Evolutionary conservation across 2,797 vertebrate species (phyloP).

Genomic region (Pagetopsis macropterus): DNA sequence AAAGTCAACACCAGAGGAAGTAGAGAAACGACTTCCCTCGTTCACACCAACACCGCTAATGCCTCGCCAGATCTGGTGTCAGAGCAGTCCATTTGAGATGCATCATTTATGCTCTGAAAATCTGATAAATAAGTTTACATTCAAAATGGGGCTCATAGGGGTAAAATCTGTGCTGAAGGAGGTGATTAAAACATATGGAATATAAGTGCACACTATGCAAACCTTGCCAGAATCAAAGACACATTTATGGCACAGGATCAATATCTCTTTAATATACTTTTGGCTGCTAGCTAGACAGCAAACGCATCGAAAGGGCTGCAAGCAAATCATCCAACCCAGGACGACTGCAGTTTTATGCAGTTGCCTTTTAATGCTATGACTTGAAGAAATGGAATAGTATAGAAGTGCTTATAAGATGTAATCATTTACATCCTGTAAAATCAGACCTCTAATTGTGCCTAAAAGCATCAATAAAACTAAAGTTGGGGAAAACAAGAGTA

Average conservation of each 20-base stretch:
- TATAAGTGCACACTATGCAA: background rate
- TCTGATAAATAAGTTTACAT: constrained; percentile 13
- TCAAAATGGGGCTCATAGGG: background rate
- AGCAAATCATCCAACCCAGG: background rate
- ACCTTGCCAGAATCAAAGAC: background rate
- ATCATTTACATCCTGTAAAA: background rate
- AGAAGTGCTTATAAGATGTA: background rate
- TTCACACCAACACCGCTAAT: constrained; percentile 75
- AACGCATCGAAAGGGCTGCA: background rate
- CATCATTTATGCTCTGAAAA: constrained; percentile 38
- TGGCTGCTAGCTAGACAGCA: background rate
- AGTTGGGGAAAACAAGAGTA: background rate
- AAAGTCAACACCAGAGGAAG: constrained; percentile 78
- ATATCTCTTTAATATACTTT: background rate
- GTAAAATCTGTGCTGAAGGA: background rate
- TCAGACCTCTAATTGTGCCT: background rate
- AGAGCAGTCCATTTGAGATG: constrained; percentile 54
- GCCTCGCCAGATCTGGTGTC: constrained; percentile 63
- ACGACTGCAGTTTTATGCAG: background rate
- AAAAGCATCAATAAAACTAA: constrained; percentile 9
- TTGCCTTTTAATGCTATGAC: no score
- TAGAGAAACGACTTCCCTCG: constrained; percentile 70
- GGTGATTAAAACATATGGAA: constrained; percentile 8
- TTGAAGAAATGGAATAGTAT: background rate
- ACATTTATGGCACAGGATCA: background rate